phyloP scores from a whole-genome alignment of 2,888 invertebrate genomes.

The Hetaerina titia region DNA sequence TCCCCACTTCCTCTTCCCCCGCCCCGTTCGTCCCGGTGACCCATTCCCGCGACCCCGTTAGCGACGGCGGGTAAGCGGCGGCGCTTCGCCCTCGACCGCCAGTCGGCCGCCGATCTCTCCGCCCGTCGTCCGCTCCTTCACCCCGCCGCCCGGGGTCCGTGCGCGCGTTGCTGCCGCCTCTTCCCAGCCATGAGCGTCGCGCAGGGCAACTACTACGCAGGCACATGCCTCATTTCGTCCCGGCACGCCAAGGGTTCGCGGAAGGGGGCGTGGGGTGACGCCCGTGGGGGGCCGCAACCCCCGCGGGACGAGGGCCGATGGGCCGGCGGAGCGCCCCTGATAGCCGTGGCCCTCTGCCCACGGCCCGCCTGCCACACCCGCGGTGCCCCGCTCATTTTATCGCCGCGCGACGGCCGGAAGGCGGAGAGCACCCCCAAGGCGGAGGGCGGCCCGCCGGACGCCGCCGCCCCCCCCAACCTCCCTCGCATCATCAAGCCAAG shows the following conservation, averaged over 20 bases:
- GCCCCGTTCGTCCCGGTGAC: background rate
- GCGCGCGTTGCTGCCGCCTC: constrained; percentile 70
- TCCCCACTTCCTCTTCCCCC: background rate
- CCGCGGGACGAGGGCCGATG: constrained; percentile 54
- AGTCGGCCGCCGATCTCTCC: constrained; percentile 12
- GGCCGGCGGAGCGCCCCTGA: constrained; percentile 48
- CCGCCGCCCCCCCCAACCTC: constrained; percentile 76
- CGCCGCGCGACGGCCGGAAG: constrained; percentile 79
- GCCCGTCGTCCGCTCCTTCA: background rate
- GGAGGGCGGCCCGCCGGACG: constrained; percentile 69
- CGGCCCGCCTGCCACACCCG: constrained; percentile 90
- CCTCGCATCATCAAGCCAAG: constrained; percentile 94
- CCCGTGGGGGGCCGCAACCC: background rate
- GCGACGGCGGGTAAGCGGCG: background rate
- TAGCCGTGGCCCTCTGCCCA: constrained; percentile 75
- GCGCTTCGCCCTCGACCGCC: constrained; percentile 68
- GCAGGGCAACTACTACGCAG: constrained; percentile 80
- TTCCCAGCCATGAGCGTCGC: constrained; percentile 61
- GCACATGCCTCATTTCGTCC: constrained; percentile 81
- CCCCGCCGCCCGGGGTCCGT: constrained; percentile 63
- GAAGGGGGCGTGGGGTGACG: constrained; percentile 66
- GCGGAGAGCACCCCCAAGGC: constrained; percentile 73
- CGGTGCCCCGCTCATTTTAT: constrained; percentile 89
- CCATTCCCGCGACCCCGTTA: background rate
- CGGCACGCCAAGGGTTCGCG: constrained; percentile 67